These are phyloP conservation scores for Fratercula arctica DNA, from an alignment of 2,797 vertebrate genomes.

Conservation along the genomic window DNA sequence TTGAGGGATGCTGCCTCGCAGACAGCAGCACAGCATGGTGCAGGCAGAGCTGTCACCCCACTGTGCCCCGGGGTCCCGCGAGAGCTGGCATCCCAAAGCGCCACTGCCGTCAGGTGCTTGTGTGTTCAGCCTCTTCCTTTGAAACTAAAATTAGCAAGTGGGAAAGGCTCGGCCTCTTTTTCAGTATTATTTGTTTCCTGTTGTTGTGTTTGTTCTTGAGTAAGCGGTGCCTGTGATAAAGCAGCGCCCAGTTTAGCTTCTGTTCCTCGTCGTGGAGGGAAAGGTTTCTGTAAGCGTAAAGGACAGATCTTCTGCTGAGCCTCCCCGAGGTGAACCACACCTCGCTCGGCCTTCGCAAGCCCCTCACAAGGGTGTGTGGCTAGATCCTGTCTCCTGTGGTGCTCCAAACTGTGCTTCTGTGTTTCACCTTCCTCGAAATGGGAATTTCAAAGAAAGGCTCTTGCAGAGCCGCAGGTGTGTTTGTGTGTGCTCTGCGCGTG, in stretches of 20 bases:
- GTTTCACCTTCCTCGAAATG: not conserved
- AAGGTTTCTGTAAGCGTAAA: not conserved
- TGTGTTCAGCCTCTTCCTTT: not conserved
- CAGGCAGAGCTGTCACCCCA: accelerated
- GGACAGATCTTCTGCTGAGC: not conserved
- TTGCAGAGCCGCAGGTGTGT: accelerated
- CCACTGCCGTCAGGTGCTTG: not conserved
- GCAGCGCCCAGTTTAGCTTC: not conserved
- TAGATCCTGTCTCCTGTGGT: not conserved
- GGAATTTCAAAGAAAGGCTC: not conserved
- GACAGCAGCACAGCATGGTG: not conserved
- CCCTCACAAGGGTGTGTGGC: not conserved
- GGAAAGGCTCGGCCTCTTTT: not conserved
- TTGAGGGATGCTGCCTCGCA: not conserved
- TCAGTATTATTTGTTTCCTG: not conserved
- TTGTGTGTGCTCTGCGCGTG: not conserved
- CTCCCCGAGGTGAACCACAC: not conserved
- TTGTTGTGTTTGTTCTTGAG: not conserved
- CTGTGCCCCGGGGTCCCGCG: accelerated
- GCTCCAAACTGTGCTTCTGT: not conserved
- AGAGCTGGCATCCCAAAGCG: not conserved
- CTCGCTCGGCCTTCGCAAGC: not conserved
- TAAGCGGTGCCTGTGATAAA: not conserved
- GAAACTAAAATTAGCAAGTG: not conserved
- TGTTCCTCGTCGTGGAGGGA: accelerated